Percentiles rank a stretch among this genome's conserved stretches.
Evolutionary conservation across 2,888 invertebrate genomes (phyloP).

Genomic region (Allophyes oxyacanthae): DNA sequence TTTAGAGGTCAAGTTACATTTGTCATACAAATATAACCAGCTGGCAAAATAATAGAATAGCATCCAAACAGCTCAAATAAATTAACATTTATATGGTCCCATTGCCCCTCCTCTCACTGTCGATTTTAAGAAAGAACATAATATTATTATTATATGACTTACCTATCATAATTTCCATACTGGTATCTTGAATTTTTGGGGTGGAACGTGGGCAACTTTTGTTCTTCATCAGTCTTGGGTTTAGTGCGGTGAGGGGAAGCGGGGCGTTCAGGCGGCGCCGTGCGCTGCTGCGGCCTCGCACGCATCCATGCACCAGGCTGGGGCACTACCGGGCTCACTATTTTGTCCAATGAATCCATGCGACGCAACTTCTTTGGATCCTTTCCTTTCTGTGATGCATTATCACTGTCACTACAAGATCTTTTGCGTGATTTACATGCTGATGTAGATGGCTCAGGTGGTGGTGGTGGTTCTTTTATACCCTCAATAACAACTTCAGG

Average conservation of each 20-base stretch:
- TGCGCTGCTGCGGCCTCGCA: constrained; percentile 76
- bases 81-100: constrained; percentile 16
- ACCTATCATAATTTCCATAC: constrained; percentile 98
- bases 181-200: constrained; percentile 94
- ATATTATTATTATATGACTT: constrained; percentile 36
- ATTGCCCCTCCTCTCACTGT: constrained; percentile 4
- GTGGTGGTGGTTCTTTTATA: constrained; percentile 78
- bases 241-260: constrained; percentile 83
- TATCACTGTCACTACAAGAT: constrained; percentile 89
- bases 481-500: constrained; percentile 68
- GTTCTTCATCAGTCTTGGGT: constrained; percentile 76
- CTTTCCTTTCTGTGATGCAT: constrained; percentile 87
- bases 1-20: constrained; percentile 38
- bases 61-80: constrained; percentile 10
- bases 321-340: constrained; percentile 97
- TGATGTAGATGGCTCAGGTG: constrained; percentile 80
- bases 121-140: neutral
- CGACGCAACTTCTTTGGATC: constrained; percentile 90
- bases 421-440: constrained; percentile 82
- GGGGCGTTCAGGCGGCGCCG: constrained; percentile 80
- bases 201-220: constrained; percentile 91
- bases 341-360: constrained; percentile 94
- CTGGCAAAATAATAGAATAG: constrained; percentile 31
- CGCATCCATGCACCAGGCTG: constrained; percentile 96
- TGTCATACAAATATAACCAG: constrained; percentile 39